Evolutionary conservation across 2,888 invertebrate species (phyloP), one percentile per base, ranked within the genome.

Genomic region (Physocephala rufipes): DNA sequence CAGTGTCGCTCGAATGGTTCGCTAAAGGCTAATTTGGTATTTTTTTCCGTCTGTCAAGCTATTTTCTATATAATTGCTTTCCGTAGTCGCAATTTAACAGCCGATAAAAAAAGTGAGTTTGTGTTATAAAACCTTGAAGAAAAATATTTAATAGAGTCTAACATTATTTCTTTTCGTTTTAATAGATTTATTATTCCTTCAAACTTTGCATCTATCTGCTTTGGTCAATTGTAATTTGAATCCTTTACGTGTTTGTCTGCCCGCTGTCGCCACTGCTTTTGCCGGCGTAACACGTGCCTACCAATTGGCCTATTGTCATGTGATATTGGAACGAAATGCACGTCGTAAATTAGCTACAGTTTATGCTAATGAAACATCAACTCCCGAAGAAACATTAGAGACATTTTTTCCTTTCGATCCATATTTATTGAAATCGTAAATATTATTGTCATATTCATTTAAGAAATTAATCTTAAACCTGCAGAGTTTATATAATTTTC

Each of bases 361-460:
- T 2, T 88, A 89, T 77, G 86, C 87, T 16, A 88, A 88, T 79
- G 87, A 88, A 51, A 87, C 88, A 49, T 79, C 89, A 16, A 87
- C 88, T 70, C 87, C 74, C 9, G 86, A 77, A 2, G 85, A 84
- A n/a, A 81, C 84, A n/a, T 85, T 88, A 15, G 89, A 89, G 71
- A 88, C 90, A 1, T 95, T 93, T 87, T 97, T 95, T 83, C 97
- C 97, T 0, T 97, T 96, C 82, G 96, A 96, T 86, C 95, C 95
- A 0, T 97, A 93, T 82, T 85, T 92, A 19, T 87, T 97, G 61
- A 89, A 90, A 78, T 74, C 80, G 85, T 84, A 76, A 80, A 89
- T 67, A 47, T 16, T 30, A 51, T 5, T 2, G 7, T 51, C 55
- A 16, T 53, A 13, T 62, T 16, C 7, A 15, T n/a, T 47, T 91